These are phyloP conservation scores for Conchocele bisecta DNA, from an alignment of 2,888 invertebrate genomes.

Conservation along the genomic window DNA sequence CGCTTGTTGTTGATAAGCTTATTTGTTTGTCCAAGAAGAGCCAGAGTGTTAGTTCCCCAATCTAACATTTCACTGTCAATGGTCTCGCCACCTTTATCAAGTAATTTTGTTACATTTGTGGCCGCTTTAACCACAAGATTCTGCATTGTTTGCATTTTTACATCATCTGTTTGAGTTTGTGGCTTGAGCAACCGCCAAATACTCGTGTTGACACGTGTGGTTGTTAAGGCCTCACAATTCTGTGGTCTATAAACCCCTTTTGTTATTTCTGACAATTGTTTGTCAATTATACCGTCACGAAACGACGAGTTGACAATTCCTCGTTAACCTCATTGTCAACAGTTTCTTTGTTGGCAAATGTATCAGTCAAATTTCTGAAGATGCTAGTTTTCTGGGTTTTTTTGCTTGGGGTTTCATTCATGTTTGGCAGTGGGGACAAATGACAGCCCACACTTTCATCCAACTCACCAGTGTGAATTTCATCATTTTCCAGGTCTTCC, in stretches of 20 bases:
- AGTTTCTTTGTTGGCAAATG: too few species aligned
- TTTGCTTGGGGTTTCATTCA: too few species aligned
- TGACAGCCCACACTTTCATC: too few species aligned
- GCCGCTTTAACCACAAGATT: slow-evolving; percentile 20
- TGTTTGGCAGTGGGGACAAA: too few species aligned
- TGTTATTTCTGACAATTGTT: slow-evolving; percentile 5
- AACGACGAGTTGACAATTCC: slow-evolving; percentile 17
- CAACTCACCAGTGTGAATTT: too few species aligned
- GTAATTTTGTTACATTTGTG: slow-evolving; percentile 10
- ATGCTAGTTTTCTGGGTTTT: too few species aligned
- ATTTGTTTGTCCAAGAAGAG: slow-evolving; percentile 13
- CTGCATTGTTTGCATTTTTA: slow-evolving; percentile 29
- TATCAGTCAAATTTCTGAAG: too few species aligned
- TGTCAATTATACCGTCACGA: slow-evolving; percentile 18
- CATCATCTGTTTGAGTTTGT: too few species aligned
- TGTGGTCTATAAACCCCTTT: slow-evolving; percentile 23
- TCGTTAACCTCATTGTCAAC: too few species aligned
- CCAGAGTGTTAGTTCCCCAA: background rate
- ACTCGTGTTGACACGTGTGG: slow-evolving; percentile 33
- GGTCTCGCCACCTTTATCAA: slow-evolving; percentile 9
- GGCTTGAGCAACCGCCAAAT: slow-evolving; percentile 36
- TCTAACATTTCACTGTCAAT: background rate
- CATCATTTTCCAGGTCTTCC: too few species aligned
- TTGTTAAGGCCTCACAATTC: slow-evolving; percentile 27
- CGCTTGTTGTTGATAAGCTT: slow-evolving; percentile 14